These are phyloP conservation scores for Nephrotoma guestfalica DNA, from an alignment of 2,888 invertebrate species.

Conservation along the genomic window DNA sequence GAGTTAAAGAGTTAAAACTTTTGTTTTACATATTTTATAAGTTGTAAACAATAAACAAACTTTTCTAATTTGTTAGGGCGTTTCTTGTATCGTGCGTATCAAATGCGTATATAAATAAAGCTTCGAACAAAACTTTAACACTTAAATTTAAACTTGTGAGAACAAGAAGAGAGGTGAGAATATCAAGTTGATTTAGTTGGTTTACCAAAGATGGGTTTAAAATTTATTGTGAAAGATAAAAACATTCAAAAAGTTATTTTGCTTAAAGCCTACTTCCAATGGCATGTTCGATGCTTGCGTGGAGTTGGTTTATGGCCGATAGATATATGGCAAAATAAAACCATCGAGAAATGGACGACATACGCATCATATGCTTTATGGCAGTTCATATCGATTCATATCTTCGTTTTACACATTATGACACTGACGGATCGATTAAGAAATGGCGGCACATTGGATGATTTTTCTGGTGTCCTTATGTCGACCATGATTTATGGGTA, in stretches of 20 bases:
- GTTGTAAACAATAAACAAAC: no score
- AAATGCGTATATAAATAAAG: neutral
- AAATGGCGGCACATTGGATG: constrained; percentile 7
- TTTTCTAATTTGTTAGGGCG: no score
- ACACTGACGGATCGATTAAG: constrained; percentile 2
- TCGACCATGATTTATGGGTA: constrained; percentile 9
- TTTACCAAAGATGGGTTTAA: neutral
- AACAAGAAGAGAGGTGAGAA: neutral
- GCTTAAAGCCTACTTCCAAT: neutral
- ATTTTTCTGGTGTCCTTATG: constrained; percentile 8
- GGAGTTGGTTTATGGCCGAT: neutral
- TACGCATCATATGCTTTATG: neutral
- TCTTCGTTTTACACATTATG: constrained; percentile 3
- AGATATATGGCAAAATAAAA: neutral
- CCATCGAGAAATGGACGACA: neutral
- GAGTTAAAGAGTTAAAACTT: no score
- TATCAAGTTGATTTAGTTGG: neutral
- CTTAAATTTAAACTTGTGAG: neutral
- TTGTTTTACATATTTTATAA: no score
- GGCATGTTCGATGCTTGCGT: neutral
- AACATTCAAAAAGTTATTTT: neutral
- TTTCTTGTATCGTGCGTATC: neutral
- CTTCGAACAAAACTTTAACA: neutral
- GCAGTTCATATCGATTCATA: constrained; percentile 5
- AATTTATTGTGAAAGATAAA: neutral